These are phyloP conservation scores for Calcarius ornatus DNA, from an alignment of 2,113 vertebrate genomes.

Conservation along the genomic window DNA sequence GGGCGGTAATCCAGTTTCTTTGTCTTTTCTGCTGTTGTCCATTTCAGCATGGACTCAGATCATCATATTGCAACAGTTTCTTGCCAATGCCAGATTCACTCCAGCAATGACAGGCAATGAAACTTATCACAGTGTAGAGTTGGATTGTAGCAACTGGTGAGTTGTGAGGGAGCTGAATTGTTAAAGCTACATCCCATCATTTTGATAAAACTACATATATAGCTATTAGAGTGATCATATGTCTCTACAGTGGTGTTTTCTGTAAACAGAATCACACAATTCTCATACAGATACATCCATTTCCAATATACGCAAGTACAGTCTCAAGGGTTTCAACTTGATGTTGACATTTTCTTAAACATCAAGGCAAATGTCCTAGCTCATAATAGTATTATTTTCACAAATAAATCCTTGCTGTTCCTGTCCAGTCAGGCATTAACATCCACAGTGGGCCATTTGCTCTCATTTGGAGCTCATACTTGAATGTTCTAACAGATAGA, in stretches of 20 bases:
- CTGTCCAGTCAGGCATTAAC: neutral
- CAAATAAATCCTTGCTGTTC: neutral
- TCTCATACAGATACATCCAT: neutral
- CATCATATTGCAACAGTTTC: neutral
- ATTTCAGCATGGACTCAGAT: neutral
- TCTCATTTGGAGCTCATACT: neutral
- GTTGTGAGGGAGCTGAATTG: neutral
- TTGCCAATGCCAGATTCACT: neutral
- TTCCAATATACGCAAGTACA: neutral
- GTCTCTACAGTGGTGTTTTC: neutral
- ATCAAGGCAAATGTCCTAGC: neutral
- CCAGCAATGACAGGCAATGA: neutral
- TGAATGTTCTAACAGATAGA: neutral
- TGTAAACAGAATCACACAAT: neutral
- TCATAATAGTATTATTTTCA: neutral
- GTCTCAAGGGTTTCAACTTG: neutral
- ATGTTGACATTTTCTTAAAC: neutral
- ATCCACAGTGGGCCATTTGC: neutral
- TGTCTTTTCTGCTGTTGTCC: fast-evolving
- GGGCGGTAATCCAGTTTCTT: neutral
- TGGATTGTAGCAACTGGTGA: neutral
- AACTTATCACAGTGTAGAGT: neutral
- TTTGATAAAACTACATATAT: neutral
- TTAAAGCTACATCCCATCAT: neutral
- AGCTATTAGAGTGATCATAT: neutral